Evolutionary conservation across 2,797 vertebrate species (phyloP).

Genomic region (Catamblyrhynchus diadema): DNA sequence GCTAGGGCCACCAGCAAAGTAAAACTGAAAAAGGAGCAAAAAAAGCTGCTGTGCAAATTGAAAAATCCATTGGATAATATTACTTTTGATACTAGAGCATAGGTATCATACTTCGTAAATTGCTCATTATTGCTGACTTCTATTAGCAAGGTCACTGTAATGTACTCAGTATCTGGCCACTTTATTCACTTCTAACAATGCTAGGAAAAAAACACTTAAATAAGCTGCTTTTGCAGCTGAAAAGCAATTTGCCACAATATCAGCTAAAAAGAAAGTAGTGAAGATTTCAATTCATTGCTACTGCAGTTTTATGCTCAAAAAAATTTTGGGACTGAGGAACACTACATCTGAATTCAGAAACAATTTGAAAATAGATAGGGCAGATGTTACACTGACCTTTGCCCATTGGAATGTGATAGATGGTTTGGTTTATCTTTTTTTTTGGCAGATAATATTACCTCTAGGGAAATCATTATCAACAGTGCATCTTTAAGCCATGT

Average conservation of each 20-base stretch:
- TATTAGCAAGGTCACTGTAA: neutral
- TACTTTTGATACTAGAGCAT: neutral
- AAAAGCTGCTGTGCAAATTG: neutral
- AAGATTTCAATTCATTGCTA: neutral
- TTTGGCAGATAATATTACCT: neutral
- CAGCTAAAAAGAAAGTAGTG: neutral
- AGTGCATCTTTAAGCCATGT: neutral
- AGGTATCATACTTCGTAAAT: constrained; percentile 10
- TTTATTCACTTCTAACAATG: neutral
- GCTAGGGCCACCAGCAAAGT: neutral
- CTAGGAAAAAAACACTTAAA: neutral
- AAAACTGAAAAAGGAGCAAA: constrained; percentile 14
- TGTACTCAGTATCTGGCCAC: neutral
- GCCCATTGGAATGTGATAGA: neutral
- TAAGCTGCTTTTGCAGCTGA: neutral
- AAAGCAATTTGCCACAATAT: neutral
- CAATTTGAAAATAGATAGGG: constrained; percentile 19
- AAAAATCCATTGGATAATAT: constrained; percentile 3
- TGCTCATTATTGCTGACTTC: constrained; percentile 21
- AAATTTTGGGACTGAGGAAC: neutral
- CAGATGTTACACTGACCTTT: neutral
- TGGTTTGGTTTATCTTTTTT: neutral
- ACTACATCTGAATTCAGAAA: neutral
- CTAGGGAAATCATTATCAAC: neutral
- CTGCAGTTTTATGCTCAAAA: neutral